Percentiles rank a stretch among this genome's conserved stretches.
These are phyloP conservation scores for Pelobates cultripes DNA, from an alignment of 2,797 vertebrate species.

Conservation along the genomic window DNA sequence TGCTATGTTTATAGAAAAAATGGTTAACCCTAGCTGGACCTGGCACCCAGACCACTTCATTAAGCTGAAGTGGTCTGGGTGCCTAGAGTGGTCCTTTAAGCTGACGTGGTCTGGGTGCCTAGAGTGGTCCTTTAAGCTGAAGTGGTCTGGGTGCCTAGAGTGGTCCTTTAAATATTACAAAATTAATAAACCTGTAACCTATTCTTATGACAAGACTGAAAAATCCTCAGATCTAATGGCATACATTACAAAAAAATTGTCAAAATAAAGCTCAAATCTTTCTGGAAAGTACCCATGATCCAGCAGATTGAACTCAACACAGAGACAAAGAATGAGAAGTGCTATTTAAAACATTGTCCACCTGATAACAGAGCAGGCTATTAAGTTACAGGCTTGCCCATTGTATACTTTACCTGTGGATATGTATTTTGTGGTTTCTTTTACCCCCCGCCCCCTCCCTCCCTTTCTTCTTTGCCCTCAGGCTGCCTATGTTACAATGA, in stretches of 20 bases:
- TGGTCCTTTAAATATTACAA: too few relatives aligned
- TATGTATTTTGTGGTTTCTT: background rate
- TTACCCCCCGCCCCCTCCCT: too few relatives aligned
- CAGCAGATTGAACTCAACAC: background rate
- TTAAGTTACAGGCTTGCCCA: background rate
- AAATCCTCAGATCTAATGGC: background rate
- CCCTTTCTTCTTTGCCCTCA: background rate
- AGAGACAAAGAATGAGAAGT: background rate
- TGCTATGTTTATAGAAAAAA: too few relatives aligned
- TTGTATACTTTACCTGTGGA: background rate
- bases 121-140: too few relatives aligned
- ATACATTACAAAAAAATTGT: background rate
- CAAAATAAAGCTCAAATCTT: background rate
- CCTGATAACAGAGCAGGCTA: background rate
- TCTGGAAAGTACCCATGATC: background rate
- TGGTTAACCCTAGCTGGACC: too few relatives aligned
- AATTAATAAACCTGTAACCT: too few relatives aligned
- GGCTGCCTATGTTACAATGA: background rate
- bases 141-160: too few relatives aligned
- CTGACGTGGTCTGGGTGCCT: too few relatives aligned
- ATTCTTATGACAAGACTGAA: too few relatives aligned
- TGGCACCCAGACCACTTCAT: too few relatives aligned
- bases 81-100: too few relatives aligned
- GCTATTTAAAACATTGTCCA: background rate
- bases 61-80: too few relatives aligned